A percentile compares a stretch with the other conserved stretches of the same genome.
Evolutionary conservation across 2,797 vertebrate species (phyloP).

Genomic region (Pelochelys cantorii): DNA sequence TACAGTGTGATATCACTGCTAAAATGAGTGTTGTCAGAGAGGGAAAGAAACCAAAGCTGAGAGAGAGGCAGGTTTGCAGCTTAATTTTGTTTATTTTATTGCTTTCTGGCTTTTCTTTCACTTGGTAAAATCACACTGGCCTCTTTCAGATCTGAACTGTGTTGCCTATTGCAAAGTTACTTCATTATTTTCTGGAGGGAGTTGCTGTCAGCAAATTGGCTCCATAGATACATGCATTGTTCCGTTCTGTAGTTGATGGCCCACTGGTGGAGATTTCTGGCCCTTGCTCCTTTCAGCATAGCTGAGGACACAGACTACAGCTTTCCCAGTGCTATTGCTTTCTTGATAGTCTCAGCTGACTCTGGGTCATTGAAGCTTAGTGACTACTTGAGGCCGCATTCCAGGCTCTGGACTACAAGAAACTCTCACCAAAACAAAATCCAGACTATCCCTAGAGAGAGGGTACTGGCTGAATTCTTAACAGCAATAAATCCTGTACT

Average conservation of each 20-base stretch:
- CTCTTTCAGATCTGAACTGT: not conserved
- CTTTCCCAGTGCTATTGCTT: not conserved
- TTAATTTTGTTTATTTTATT: not conserved
- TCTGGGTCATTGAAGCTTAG: not conserved
- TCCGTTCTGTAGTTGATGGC: not conserved
- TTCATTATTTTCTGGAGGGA: not conserved
- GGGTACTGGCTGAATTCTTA: not conserved
- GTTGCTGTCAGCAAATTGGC: not conserved
- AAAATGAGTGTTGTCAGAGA: accelerated
- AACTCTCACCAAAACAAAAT: not conserved
- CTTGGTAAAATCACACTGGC: not conserved
- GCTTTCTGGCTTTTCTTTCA: not conserved
- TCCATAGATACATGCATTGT: not conserved
- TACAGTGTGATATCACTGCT: not conserved
- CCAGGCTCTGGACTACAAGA: not conserved
- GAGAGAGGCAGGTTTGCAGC: not conserved
- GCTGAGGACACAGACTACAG: not conserved
- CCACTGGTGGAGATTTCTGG: not conserved
- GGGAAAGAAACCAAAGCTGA: not conserved
- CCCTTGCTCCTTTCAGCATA: not conserved
- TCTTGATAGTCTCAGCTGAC: not conserved
- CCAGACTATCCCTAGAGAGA: not conserved
- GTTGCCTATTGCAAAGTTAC: not conserved
- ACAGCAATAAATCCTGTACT: not conserved
- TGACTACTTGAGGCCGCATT: not conserved